Percentiles rank a stretch among this genome's conserved stretches.
Conservation (phyloP, 2,113 vertebrate species). For the Loxodonta africana region DNA sequence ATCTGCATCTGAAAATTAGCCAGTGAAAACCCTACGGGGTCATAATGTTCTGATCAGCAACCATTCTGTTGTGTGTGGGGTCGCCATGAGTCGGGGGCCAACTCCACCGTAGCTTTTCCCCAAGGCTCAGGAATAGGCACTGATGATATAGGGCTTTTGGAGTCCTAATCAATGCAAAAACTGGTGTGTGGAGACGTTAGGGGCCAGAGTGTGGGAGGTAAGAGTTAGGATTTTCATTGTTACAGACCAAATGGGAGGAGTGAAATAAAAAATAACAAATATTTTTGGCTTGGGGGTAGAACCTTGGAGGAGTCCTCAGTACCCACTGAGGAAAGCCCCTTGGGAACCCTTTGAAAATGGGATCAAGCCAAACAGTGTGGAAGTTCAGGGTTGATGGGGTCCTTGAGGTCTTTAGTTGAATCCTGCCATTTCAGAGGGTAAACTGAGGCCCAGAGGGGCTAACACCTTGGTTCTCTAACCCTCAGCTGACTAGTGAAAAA, state of each 20-base stretch:
- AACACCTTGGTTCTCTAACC: not conserved
- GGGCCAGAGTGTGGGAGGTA: not conserved
- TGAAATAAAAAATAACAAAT: constrained; percentile 31
- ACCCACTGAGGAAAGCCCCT: not conserved
- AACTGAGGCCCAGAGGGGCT: not conserved
- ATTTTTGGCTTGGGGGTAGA: constrained; percentile 7
- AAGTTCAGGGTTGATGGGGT: not conserved
- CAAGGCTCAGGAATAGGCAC: not conserved
- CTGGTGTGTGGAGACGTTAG: not conserved
- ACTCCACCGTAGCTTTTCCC: not conserved
- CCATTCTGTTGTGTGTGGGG: not conserved
- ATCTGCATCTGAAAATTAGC: not conserved
- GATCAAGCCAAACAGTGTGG: not conserved
- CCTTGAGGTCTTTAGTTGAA: not conserved
- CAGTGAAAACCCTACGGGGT: not conserved
- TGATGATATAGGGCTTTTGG: not conserved
- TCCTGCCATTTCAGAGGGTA: not conserved
- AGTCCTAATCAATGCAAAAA: not conserved
- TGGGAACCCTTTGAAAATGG: not conserved
- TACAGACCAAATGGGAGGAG: not conserved
- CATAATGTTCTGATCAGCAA: not conserved
- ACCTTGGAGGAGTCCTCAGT: not conserved
- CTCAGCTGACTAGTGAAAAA: not conserved
- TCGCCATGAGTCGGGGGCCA: not conserved
- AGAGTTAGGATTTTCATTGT: constrained; percentile 24